Percentiles rank a stretch among this genome's conserved stretches.
phyloP scores from a whole-genome alignment of 2,113 vertebrate genomes.

The Ophiodon elongatus region DNA sequence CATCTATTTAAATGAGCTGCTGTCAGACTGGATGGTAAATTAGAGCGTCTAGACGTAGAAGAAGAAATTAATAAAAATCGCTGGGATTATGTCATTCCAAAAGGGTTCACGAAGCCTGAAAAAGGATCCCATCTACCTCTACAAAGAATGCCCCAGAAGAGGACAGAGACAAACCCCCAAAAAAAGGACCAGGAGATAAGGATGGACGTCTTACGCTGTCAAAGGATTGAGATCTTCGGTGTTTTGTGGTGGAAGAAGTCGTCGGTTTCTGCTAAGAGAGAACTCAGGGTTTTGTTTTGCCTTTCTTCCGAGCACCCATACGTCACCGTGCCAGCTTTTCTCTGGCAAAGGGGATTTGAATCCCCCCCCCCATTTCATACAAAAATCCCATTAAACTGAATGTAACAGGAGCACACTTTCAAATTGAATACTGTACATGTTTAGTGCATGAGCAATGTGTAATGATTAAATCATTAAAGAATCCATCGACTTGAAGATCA shows the following conservation, averaged over 20 bases:
- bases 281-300: conserved; percentile 66
- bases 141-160: conserved; percentile 49
- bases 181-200: conserved; percentile 56
- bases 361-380: background rate
- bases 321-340: background rate
- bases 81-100: conserved; percentile 60
- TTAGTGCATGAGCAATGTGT: background rate
- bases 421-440: background rate
- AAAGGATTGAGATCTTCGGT: conserved; percentile 74
- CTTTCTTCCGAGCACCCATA: background rate
- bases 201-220: conserved; percentile 80
- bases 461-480: background rate
- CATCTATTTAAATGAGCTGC: conserved; percentile 1
- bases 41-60: conserved; percentile 28
- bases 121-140: conserved; percentile 50
- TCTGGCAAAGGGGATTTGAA: background rate
- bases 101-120: conserved; percentile 30
- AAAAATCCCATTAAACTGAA: background rate
- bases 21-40: background rate
- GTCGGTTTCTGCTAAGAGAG: conserved; percentile 81
- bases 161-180: conserved; percentile 55
- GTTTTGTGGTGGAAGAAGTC: conserved; percentile 63
- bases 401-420: background rate
- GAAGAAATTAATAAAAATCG: conserved; percentile 62
- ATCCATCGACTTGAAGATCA: background rate